phyloP scores from a whole-genome alignment of 2,797 vertebrate genomes.

The Takifugu rubripes region DNA sequence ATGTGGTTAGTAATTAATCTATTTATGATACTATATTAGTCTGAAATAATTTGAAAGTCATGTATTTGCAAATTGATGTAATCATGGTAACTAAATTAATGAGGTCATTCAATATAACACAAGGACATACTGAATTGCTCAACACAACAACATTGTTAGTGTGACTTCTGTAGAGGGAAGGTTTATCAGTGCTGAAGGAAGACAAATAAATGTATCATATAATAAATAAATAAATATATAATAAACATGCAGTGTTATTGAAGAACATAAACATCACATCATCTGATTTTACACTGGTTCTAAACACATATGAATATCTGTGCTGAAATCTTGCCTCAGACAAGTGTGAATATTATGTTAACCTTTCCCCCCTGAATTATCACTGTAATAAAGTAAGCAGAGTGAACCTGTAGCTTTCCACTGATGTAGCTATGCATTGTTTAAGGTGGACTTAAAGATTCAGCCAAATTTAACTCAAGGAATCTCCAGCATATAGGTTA shows the following conservation, averaged over 20 bases:
- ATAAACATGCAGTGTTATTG: neutral
- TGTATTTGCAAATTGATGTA: too few relatives aligned
- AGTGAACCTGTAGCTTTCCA: constrained; percentile 3
- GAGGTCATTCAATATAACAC: too few relatives aligned
- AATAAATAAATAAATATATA: neutral
- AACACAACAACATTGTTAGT: too few relatives aligned
- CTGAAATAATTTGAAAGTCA: too few relatives aligned
- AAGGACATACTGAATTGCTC: too few relatives aligned
- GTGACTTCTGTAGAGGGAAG: too few relatives aligned
- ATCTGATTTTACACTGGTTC: neutral
- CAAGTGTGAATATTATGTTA: neutral
- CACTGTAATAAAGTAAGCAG: neutral
- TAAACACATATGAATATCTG: neutral
- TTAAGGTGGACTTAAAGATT: neutral
- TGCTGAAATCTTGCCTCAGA: too few relatives aligned
- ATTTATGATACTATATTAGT: too few relatives aligned
- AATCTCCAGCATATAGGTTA: neutral
- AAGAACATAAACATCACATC: neutral
- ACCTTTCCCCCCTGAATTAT: neutral
- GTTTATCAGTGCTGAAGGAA: too few relatives aligned
- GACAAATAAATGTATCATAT: too few relatives aligned
- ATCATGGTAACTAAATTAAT: too few relatives aligned
- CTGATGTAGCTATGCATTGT: neutral
- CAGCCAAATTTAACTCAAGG: neutral
- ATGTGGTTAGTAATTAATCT: too few relatives aligned